Evolutionary conservation across 2,113 vertebrate genomes (phyloP).

Genomic region (Sinocyclocheilus anshuiensis): DNA sequence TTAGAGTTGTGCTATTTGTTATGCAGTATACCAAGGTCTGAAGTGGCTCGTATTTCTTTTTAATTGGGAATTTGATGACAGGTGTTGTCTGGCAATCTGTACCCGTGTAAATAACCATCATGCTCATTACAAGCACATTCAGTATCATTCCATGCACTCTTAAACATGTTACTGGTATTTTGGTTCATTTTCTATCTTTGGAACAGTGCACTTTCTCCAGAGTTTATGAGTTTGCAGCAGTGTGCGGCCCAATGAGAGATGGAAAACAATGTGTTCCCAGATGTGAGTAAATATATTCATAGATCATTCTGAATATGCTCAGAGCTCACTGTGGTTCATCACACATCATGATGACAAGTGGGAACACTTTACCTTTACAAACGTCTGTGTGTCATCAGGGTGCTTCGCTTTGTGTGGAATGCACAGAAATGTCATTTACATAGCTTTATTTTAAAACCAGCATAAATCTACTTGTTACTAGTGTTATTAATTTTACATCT

Average conservation of each 20-base stretch:
- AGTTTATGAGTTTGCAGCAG: not conserved
- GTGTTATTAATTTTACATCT: too few species aligned
- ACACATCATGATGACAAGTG: too few species aligned
- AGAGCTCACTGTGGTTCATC: too few species aligned
- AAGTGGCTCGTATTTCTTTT: not conserved
- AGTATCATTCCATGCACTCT: not conserved
- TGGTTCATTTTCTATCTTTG: not conserved
- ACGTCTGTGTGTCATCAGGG: too few species aligned
- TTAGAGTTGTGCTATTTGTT: not conserved
- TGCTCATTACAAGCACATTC: not conserved
- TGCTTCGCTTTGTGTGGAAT: too few species aligned
- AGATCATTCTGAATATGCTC: too few species aligned
- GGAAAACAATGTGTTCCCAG: constrained; percentile 4
- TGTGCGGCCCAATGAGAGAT: not conserved
- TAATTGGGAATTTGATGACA: not conserved
- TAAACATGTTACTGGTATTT: not conserved
- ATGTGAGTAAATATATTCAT: too few species aligned
- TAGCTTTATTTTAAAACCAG: too few species aligned
- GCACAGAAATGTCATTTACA: too few species aligned
- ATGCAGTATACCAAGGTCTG: not conserved
- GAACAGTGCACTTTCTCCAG: not conserved
- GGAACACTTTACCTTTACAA: too few species aligned
- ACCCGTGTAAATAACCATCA: not conserved
- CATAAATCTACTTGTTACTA: too few species aligned
- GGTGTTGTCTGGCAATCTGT: not conserved